Conservation (phyloP, 2,113 vertebrate genomes). For the Cryptoleucopteryx plumbea region DNA sequence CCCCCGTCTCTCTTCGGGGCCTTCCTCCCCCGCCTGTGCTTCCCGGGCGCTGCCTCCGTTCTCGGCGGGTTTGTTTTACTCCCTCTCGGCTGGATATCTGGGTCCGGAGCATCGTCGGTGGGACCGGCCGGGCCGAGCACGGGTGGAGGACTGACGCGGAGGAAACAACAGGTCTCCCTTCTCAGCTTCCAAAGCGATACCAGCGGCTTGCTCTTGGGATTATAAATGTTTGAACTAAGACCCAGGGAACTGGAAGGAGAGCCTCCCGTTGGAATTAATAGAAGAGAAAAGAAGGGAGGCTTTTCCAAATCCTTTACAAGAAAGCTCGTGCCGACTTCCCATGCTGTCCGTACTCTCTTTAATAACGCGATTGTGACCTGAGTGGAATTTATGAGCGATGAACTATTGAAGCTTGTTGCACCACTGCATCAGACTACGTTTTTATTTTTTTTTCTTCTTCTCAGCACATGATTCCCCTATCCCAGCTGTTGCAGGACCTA, state of each 20-base stretch:
- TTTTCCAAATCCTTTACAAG: neutral
- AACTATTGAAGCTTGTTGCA: constrained; percentile 7
- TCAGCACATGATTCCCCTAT: neutral
- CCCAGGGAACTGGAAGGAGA: constrained; percentile 17
- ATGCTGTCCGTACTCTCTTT: neutral
- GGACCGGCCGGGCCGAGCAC: neutral
- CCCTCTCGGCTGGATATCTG: neutral
- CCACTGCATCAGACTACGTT: neutral
- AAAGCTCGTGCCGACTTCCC: neutral
- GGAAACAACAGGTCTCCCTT: neutral
- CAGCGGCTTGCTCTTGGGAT: constrained; percentile 30
- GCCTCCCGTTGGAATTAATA: neutral
- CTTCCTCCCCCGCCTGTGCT: neutral
- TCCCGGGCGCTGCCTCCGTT: neutral
- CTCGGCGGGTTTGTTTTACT: neutral
- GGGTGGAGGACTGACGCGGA: neutral
- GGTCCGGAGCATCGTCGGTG: neutral
- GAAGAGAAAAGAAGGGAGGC: neutral
- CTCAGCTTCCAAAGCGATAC: neutral
- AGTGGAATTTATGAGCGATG: constrained; percentile 15
- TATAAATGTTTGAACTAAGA: constrained; percentile 56
- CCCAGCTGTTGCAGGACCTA: constrained; percentile 7
- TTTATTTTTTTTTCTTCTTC: neutral
- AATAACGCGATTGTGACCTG: constrained; percentile 42
- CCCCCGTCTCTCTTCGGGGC: too few relatives aligned